Conservation (phyloP, 1,140 invertebrate species). For the Prorops nasuta region DNA sequence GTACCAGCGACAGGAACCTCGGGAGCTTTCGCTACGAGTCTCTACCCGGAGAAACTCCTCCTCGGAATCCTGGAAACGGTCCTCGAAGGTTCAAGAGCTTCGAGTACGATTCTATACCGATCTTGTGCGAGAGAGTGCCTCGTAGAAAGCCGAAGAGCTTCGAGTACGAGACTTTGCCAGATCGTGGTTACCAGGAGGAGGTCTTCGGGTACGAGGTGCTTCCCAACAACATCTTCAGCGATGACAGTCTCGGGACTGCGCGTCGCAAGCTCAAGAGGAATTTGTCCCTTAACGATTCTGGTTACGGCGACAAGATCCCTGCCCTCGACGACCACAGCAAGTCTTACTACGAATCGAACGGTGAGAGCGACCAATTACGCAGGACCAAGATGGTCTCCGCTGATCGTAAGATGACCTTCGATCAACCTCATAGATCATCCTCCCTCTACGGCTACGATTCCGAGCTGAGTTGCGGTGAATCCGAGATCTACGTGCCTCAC, state of each 20-base stretch:
- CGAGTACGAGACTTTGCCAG: too few relatives aligned
- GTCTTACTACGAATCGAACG: conserved; percentile 51
- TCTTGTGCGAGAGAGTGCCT: too few relatives aligned
- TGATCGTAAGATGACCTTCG: conserved; percentile 18
- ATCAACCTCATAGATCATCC: too few relatives aligned
- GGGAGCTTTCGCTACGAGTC: too few relatives aligned
- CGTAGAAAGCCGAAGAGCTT: too few relatives aligned
- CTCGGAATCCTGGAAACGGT: too few relatives aligned
- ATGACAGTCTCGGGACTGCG: conserved; percentile 52
- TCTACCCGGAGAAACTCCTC: too few relatives aligned
- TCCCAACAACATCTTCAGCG: conserved; percentile 53
- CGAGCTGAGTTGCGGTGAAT: conserved; percentile 38
- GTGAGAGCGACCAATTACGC: conserved; percentile 34
- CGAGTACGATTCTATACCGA: too few relatives aligned
- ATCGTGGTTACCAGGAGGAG: too few relatives aligned
- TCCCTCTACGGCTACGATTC: conserved; percentile 48
- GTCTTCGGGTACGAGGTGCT: conserved; percentile 51
- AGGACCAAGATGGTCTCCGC: conserved; percentile 19
- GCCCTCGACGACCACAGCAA: conserved; percentile 49
- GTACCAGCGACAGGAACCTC: too few relatives aligned
- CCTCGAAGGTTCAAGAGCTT: too few relatives aligned
- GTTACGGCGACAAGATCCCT: conserved; percentile 49
- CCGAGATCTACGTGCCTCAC: conserved; percentile 36
- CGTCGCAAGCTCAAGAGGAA: conserved; percentile 50
- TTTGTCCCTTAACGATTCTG: conserved; percentile 44